These are phyloP conservation scores for Caenorhabditis auriculariae DNA, from an alignment of 2,888 invertebrate species.

Conservation along the genomic window DNA sequence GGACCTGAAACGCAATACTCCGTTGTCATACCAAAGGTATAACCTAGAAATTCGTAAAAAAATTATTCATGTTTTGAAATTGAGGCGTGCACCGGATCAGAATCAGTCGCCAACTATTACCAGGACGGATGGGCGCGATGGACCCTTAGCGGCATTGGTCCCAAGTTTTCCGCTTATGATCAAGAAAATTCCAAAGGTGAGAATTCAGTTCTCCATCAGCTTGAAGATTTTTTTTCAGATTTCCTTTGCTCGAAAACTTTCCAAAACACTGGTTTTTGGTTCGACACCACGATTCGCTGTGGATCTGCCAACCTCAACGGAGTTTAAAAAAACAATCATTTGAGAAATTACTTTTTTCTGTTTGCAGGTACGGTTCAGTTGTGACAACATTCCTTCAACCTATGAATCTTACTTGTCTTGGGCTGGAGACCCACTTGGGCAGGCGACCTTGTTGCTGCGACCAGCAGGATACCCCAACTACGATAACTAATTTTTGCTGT, in stretches of 20 bases:
- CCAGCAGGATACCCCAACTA: conserved; percentile 43
- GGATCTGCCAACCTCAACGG: conserved; percentile 52
- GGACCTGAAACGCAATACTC: conserved; percentile 30
- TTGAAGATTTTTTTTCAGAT: too few relatives aligned
- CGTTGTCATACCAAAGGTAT: conserved; percentile 37
- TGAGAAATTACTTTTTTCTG: background rate
- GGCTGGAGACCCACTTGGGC: conserved; percentile 38
- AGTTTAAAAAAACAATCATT: too few relatives aligned
- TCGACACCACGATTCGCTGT: conserved; percentile 33
- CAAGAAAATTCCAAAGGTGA: conserved; percentile 17
- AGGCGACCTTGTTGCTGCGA: conserved; percentile 36
- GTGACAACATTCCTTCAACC: conserved; percentile 34
- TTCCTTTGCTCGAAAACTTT: conserved; percentile 41
- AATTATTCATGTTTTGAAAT: too few relatives aligned
- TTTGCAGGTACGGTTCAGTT: conserved; percentile 33
- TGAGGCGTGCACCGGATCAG: conserved; percentile 44
- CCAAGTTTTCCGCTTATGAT: conserved; percentile 43
- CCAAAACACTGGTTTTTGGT: conserved; percentile 54
- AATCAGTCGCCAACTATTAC: conserved; percentile 34
- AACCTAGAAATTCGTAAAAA: too few relatives aligned
- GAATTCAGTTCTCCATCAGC: background rate
- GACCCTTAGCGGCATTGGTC: conserved; percentile 39
- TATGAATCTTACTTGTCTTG: conserved; percentile 39
- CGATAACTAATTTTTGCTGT: too few relatives aligned
- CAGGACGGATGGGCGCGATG: conserved; percentile 53